Evolutionary conservation across 2,113 vertebrate species (phyloP).

Genomic region (Podarcis raffonei): DNA sequence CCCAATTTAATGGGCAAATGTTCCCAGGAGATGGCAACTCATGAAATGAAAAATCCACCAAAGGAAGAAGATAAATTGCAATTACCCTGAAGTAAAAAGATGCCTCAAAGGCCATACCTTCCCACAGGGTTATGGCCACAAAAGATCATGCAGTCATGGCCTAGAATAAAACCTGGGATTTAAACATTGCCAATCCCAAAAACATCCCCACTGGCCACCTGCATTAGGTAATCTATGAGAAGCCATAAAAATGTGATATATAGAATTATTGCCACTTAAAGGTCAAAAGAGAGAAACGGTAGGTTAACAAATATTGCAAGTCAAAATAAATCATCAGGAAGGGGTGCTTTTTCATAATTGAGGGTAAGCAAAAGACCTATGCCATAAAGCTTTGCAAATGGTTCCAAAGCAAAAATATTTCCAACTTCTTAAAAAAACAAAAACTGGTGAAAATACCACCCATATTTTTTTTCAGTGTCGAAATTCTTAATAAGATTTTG

Average conservation of each 20-base stretch:
- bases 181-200: not conserved
- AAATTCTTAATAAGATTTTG: conserved; percentile 13
- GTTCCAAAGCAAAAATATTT: not conserved
- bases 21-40: not conserved
- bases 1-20: not conserved
- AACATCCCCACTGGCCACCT: conserved; percentile 1
- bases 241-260: conserved; percentile 12
- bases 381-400: not conserved
- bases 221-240: conserved; percentile 27
- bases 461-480: not conserved
- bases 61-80: not conserved
- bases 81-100: conserved; percentile 5
- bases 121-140: not conserved
- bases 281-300: not conserved
- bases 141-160: not conserved
- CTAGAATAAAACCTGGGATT: not conserved
- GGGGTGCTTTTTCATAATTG: conserved; percentile 8
- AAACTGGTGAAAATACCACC: not conserved
- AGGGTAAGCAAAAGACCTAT: not conserved
- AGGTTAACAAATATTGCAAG: conserved; percentile 7
- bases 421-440: not conserved
- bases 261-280: conserved; percentile 7
- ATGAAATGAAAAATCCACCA: not conserved
- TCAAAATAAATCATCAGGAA: conserved; percentile 17
- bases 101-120: not conserved